phyloP scores from a whole-genome alignment of 2,113 vertebrate genomes.

The Phylloscopus trochilus region DNA sequence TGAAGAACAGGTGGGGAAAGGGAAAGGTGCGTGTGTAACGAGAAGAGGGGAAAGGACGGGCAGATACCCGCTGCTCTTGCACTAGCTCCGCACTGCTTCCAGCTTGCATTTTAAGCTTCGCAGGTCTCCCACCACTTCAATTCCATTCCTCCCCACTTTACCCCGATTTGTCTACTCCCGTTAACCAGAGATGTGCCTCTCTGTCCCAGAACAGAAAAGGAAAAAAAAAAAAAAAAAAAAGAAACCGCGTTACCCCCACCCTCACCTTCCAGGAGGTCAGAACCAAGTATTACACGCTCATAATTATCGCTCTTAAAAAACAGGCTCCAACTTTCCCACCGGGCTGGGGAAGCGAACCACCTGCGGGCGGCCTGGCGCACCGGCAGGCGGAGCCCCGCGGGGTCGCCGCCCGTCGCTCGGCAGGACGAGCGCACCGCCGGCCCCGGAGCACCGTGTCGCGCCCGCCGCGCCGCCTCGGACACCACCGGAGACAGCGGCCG shows the following conservation, averaged over 20 bases:
- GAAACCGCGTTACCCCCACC: too few relatives aligned
- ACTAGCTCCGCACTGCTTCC: neutral
- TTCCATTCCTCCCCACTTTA: neutral
- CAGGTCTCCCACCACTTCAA: neutral
- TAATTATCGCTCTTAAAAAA: neutral
- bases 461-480: too few relatives aligned
- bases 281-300: neutral
- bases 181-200: neutral
- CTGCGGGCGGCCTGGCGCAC: neutral
- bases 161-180: neutral
- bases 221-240: neutral
- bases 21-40: neutral
- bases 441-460: neutral
- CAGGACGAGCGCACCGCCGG: neutral
- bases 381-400: neutral
- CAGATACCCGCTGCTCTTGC: neutral
- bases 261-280: neutral
- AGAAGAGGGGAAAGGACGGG: neutral
- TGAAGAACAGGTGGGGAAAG: neutral
- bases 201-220: fast-evolving
- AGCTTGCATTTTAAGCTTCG: neutral
- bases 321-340: neutral
- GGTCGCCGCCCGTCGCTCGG: neutral
- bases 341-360: neutral
- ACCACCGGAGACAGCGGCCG: neutral